Evolutionary conservation across 2,113 vertebrate species (phyloP).

Genomic region (Cyanoliseus patagonus): DNA sequence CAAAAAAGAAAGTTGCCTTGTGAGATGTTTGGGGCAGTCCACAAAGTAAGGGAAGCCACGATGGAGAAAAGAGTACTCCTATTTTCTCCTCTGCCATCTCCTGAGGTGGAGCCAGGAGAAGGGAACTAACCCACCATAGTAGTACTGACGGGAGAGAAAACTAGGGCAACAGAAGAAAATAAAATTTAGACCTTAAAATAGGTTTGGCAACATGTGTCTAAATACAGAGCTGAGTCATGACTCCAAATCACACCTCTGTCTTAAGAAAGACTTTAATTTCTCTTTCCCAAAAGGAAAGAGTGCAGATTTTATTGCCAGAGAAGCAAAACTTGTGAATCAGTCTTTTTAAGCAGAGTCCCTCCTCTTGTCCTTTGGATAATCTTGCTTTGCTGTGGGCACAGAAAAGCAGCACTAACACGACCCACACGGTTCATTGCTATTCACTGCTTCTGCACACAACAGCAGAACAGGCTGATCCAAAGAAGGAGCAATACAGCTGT

Average conservation of each 20-base stretch:
- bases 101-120: background rate
- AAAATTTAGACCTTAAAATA: conserved; percentile 33
- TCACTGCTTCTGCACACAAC: conserved; percentile 48
- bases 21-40: background rate
- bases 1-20: background rate
- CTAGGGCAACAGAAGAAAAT: background rate
- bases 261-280: conserved; percentile 7
- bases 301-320: conserved; percentile 1
- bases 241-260: background rate
- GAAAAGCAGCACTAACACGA: background rate
- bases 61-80: background rate
- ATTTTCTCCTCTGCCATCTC: background rate
- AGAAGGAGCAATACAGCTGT: conserved; percentile 41
- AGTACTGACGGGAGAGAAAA: background rate
- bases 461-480: conserved; percentile 63
- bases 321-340: background rate
- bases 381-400: conserved; percentile 43
- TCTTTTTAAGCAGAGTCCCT: conserved; percentile 13
- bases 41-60: background rate
- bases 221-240: conserved; percentile 8
- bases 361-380: conserved; percentile 35
- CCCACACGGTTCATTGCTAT: conserved; percentile 44
- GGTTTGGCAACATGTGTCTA: background rate
- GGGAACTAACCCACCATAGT: background rate
- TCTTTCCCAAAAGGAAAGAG: background rate